phyloP scores from a whole-genome alignment of 2,797 vertebrate genomes.

The Emydoidea blandingii region DNA sequence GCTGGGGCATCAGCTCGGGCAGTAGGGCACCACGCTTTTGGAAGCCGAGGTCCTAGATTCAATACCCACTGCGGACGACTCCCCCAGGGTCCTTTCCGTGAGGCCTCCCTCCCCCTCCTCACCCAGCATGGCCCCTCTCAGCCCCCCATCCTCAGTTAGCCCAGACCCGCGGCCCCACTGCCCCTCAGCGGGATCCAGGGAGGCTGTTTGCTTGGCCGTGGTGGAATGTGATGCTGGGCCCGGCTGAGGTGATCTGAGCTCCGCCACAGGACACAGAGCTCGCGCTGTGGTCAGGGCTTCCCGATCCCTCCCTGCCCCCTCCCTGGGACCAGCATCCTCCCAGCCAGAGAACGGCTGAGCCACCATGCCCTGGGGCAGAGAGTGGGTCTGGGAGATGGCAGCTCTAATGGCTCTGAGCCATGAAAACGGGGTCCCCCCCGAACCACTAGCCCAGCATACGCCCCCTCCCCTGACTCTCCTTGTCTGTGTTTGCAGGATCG shows the following conservation, averaged over 20 bases:
- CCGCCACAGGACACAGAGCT: neutral
- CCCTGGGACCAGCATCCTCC: neutral
- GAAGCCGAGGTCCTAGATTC: too few relatives aligned
- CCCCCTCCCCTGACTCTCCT: neutral
- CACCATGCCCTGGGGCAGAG: neutral
- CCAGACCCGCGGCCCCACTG: neutral
- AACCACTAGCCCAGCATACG: fast-evolving
- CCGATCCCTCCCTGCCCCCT: neutral
- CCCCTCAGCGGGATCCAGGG: neutral
- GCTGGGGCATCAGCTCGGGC: too few relatives aligned
- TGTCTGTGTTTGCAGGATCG: constrained; percentile 87
- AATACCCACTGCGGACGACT: too few relatives aligned
- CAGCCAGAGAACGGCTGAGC: neutral
- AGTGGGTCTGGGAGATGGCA: neutral
- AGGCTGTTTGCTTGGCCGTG: too few relatives aligned
- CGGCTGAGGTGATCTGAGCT: neutral
- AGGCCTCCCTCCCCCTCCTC: neutral
- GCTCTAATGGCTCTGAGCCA: neutral
- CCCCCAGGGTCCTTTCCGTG: too few relatives aligned
- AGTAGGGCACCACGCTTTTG: too few relatives aligned
- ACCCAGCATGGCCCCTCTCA: neutral
- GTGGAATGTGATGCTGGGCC: neutral
- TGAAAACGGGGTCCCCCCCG: neutral
- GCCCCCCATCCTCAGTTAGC: neutral
- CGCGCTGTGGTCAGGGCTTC: too few relatives aligned